Conservation (phyloP, 2,113 vertebrate genomes). For the Mormoops blainvillei region DNA sequence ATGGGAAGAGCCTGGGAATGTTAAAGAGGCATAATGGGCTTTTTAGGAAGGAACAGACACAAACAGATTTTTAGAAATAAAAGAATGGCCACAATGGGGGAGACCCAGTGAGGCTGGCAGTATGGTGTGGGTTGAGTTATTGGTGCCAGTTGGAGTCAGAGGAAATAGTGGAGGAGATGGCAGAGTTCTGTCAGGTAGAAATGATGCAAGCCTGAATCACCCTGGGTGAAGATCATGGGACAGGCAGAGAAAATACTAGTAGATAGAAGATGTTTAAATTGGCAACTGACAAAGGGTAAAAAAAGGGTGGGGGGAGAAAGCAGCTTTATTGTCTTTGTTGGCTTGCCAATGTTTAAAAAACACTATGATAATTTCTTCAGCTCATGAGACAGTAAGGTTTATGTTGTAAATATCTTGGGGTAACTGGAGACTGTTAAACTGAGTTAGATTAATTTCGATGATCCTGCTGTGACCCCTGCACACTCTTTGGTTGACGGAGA, state of each 20-base stretch:
- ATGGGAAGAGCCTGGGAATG: neutral
- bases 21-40: neutral
- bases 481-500: neutral
- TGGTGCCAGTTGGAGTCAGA: neutral
- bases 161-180: neutral
- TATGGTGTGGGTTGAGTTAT: neutral
- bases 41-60: neutral
- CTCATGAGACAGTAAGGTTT: neutral
- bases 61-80: neutral
- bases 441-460: neutral
- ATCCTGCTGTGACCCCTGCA: neutral
- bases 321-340: neutral
- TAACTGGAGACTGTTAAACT: neutral
- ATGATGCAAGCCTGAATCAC: neutral
- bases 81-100: neutral
- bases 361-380: neutral
- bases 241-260: neutral
- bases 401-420: neutral
- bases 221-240: neutral
- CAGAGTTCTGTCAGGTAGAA: neutral
- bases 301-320: neutral
- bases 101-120: neutral
- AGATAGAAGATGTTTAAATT: neutral
- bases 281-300: neutral
- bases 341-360: neutral